Percentiles rank a stretch among this genome's conserved stretches.
These are phyloP conservation scores for Eupithecia abbreviata DNA, from an alignment of 2,888 invertebrate species.

Conservation along the genomic window DNA sequence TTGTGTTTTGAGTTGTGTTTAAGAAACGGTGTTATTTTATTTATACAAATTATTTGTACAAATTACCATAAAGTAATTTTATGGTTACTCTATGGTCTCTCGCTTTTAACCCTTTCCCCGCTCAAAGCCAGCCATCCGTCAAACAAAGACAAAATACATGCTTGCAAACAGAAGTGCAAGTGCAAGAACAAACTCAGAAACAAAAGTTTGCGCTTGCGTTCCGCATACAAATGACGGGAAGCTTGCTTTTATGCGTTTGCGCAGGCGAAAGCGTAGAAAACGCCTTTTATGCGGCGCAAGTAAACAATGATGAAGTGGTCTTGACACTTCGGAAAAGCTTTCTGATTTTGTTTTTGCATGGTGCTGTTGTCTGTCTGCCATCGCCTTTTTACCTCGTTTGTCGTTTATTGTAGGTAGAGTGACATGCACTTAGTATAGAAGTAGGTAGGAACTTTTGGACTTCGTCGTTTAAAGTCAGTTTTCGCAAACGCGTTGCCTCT, in stretches of 20 bases:
- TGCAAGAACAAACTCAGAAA: constrained; percentile 53
- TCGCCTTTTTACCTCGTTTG: constrained; percentile 6
- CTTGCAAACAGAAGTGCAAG: constrained; percentile 56
- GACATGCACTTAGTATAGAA: background rate
- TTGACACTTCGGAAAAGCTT: constrained; percentile 32
- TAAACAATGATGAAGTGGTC: constrained; percentile 35
- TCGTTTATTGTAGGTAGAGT: background rate
- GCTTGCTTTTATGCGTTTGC: constrained; percentile 28
- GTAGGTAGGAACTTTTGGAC: background rate
- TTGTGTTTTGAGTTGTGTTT: background rate
- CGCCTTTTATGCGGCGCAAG: constrained; percentile 29
- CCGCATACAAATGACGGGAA: constrained; percentile 42
- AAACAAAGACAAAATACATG: constrained; percentile 50
- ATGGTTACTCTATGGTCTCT: background rate
- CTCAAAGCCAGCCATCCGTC: constrained; percentile 36
- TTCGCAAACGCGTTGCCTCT: background rate
- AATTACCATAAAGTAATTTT: background rate
- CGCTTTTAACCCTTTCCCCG: constrained; percentile 26
- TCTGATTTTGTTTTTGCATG: constrained; percentile 13
- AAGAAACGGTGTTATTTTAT: background rate
- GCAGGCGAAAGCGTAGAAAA: constrained; percentile 28
- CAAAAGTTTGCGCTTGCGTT: constrained; percentile 45
- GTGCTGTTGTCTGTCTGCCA: background rate
- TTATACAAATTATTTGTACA: background rate
- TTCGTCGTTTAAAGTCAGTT: background rate